Evolutionary conservation across 2,113 vertebrate species (phyloP).

Genomic region (Python bivittatus): DNA sequence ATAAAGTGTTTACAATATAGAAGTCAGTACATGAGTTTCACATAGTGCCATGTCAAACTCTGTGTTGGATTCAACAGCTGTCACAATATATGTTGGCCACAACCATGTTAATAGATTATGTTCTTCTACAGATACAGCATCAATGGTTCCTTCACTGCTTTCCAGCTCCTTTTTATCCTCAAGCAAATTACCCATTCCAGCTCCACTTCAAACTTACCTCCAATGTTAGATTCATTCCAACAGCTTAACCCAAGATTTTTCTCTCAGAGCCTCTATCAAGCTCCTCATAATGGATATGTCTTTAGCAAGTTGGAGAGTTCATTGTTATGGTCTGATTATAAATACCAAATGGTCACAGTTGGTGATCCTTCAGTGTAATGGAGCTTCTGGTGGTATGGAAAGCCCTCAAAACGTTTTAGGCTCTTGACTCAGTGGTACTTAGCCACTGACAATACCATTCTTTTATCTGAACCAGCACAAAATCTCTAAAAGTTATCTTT

Average conservation of each 20-base stretch:
- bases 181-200: background rate
- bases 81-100: background rate
- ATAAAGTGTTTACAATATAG: background rate
- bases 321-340: background rate
- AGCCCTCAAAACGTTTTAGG: background rate
- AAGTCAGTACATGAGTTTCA: background rate
- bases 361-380: background rate
- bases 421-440: background rate
- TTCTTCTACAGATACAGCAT: background rate
- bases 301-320: background rate
- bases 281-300: background rate
- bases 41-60: background rate
- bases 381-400: background rate
- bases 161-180: background rate
- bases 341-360: background rate
- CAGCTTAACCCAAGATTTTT: background rate
- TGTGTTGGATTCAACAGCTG: background rate
- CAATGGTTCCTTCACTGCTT: background rate
- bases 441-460: background rate
- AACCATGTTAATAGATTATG: background rate
- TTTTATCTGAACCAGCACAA: background rate
- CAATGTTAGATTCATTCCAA: background rate
- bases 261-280: background rate
- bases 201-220: background rate
- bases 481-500: background rate